These are phyloP conservation scores for Apolygus lucorum DNA, from an alignment of 1,140 invertebrate species.

Conservation along the genomic window DNA sequence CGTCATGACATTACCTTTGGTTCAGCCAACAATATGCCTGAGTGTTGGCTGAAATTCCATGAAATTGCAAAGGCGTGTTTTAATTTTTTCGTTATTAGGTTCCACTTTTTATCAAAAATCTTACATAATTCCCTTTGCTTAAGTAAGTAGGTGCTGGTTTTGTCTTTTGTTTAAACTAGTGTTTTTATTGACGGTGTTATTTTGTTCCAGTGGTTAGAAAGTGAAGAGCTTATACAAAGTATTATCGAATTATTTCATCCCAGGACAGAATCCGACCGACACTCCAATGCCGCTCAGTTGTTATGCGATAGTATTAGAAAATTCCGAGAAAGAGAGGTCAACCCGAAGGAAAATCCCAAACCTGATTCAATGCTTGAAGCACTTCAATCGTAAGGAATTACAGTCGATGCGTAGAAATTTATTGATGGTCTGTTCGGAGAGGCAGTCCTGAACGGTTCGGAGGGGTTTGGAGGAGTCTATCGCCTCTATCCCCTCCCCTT, in stretches of 20 bases:
- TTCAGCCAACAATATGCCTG: too few relatives aligned
- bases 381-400: conserved; percentile 68
- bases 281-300: conserved; percentile 71
- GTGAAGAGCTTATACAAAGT: conserved; percentile 72
- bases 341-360: conserved; percentile 44
- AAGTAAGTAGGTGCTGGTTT: background rate
- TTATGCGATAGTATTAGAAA: conserved; percentile 70
- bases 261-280: conserved; percentile 59
- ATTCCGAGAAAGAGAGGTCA: conserved; percentile 51
- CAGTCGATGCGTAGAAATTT: too few relatives aligned
- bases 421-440: too few relatives aligned
- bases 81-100: too few relatives aligned
- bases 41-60: too few relatives aligned
- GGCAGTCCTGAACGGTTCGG: too few relatives aligned
- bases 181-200: too few relatives aligned
- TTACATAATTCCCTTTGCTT: background rate
- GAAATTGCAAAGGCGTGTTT: too few relatives aligned
- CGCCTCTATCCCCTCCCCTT: too few relatives aligned
- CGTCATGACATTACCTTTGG: too few relatives aligned
- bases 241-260: conserved; percentile 72
- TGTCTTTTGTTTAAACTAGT: background rate
- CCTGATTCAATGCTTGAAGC: conserved; percentile 56
- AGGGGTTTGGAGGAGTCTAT: too few relatives aligned
- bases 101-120: too few relatives aligned
- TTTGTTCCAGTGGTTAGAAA: conserved; percentile 75